These are phyloP conservation scores for Seira musarum DNA, from an alignment of 2,888 invertebrate genomes.

Conservation along the genomic window DNA sequence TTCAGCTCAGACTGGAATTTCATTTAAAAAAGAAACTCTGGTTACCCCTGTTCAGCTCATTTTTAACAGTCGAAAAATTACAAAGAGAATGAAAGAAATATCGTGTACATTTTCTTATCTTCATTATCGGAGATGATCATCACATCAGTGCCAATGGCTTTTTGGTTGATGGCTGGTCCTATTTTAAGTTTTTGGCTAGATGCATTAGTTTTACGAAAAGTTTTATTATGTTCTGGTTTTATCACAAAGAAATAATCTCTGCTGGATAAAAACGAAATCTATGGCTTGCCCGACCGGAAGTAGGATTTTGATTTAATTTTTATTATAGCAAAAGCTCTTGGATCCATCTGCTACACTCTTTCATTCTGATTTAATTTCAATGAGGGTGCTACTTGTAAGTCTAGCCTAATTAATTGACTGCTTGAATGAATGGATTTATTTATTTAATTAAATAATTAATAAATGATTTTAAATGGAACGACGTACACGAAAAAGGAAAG, in stretches of 20 bases:
- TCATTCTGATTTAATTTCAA: slow-evolving; percentile 1
- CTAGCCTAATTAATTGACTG: slow-evolving; percentile 50
- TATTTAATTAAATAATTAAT: slow-evolving; percentile 50
- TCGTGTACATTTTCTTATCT: slow-evolving; percentile 11
- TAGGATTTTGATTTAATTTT: slow-evolving; percentile 44
- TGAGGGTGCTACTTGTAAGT: background rate
- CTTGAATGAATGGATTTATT: slow-evolving; percentile 25
- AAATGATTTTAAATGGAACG: slow-evolving; percentile 1
- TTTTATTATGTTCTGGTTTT: background rate
- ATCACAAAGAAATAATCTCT: background rate
- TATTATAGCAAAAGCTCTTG: slow-evolving; percentile 11
- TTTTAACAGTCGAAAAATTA: background rate
- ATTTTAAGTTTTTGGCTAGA: background rate
- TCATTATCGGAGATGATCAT: background rate
- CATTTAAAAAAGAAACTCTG: slow-evolving; percentile 2
- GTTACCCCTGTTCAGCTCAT: background rate
- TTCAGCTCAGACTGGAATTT: slow-evolving; percentile 4
- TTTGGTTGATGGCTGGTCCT: background rate
- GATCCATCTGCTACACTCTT: slow-evolving; percentile 7
- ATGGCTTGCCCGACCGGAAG: slow-evolving; percentile 44
- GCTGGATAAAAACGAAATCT: slow-evolving; percentile 15
- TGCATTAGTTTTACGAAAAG: background rate
- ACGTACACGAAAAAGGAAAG: too few relatives aligned
- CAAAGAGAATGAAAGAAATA: slow-evolving; percentile 7
- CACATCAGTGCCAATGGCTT: background rate